Conservation (phyloP, 2,113 vertebrate genomes). For the Myodes glareolus region DNA sequence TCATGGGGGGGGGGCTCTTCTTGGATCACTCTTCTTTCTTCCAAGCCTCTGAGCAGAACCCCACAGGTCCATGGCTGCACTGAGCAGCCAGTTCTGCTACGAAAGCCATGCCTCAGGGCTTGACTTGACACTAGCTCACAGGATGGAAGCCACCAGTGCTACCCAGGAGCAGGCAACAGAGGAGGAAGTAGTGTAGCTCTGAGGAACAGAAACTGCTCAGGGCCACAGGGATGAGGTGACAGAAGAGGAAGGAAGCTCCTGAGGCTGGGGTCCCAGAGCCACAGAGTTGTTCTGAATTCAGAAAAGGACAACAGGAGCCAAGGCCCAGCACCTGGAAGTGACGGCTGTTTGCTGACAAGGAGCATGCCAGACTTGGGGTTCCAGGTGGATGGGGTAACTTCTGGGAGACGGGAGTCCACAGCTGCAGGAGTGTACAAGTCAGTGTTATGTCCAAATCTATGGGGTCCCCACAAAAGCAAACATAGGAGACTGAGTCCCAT, state of each 20-base stretch:
- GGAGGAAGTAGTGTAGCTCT: not conserved
- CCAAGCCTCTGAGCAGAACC: rapidly evolving
- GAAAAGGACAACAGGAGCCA: not conserved
- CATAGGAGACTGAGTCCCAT: no score
- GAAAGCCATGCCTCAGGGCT: not conserved
- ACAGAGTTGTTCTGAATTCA: not conserved
- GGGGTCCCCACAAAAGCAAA: no score
- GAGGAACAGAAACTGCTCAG: not conserved
- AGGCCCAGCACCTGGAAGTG: rapidly evolving
- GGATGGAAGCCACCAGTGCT: not conserved
- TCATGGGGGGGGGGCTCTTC: no score
- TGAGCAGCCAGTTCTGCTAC: not conserved
- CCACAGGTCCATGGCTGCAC: rapidly evolving
- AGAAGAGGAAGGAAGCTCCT: rapidly evolving
- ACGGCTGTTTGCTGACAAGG: constrained; percentile 54
- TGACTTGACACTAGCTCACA: not conserved
- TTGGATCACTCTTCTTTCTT: no score
- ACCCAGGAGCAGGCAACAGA: not conserved
- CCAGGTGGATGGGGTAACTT: not conserved
- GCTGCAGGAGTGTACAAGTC: not conserved
- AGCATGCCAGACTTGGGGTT: not conserved
- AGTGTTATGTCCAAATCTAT: no score
- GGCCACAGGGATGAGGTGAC: no score
- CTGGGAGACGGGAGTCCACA: rapidly evolving
- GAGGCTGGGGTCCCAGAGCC: not conserved